Evolutionary conservation across 2,888 invertebrate species (phyloP).

Genomic region (Bombyx huttoni): DNA sequence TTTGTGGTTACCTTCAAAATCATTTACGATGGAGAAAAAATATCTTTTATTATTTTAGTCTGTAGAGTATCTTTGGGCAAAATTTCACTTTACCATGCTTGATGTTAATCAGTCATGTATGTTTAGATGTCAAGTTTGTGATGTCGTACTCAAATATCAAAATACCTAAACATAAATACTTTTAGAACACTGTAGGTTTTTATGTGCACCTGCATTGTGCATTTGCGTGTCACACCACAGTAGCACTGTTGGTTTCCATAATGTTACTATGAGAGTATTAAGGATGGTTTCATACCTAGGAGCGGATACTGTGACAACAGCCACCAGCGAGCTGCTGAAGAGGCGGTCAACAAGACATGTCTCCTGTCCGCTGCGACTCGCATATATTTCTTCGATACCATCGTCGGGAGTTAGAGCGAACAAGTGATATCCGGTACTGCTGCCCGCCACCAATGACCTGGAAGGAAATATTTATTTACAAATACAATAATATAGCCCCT

Average conservation of each 20-base stretch:
- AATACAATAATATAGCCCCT: too few species aligned
- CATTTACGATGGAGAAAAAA: too few species aligned
- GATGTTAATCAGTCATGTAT: too few species aligned
- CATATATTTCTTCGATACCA: constrained; percentile 90
- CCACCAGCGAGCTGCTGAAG: constrained; percentile 97
- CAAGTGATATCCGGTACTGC: constrained; percentile 90
- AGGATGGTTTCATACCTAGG: constrained; percentile 76
- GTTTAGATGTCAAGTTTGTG: too few species aligned
- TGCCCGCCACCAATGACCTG: constrained; percentile 94
- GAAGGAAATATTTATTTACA: background rate
- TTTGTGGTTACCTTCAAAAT: too few species aligned
- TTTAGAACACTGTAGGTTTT: too few species aligned
- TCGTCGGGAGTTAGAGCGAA: constrained; percentile 89
- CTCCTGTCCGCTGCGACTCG: constrained; percentile 86
- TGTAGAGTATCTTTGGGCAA: too few species aligned
- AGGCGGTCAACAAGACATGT: constrained; percentile 94
- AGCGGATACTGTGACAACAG: constrained; percentile 91
- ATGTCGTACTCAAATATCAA: too few species aligned
- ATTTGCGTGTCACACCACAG: background rate
- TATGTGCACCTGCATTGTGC: too few species aligned
- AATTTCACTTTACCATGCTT: too few species aligned
- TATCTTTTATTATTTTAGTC: too few species aligned
- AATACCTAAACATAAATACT: too few species aligned
- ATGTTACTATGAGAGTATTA: background rate
- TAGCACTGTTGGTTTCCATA: background rate